A percentile compares a stretch with the other conserved stretches of the same genome.
phyloP scores from a whole-genome alignment of 2,888 invertebrate species.

The Tenthredo scrophulariae region DNA sequence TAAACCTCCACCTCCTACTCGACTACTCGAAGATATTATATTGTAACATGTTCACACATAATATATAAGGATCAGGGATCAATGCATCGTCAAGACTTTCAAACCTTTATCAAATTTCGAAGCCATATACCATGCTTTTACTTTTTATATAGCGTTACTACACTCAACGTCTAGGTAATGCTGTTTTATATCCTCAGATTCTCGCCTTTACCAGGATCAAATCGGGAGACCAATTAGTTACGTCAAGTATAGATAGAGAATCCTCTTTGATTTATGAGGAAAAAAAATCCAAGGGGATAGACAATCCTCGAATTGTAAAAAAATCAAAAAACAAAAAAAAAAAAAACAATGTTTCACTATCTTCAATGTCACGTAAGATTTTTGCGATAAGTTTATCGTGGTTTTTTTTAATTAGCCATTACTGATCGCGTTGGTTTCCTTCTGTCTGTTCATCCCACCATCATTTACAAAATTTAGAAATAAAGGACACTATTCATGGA shows the following conservation, averaged over 20 bases:
- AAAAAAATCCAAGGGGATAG: not conserved
- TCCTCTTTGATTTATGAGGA: not conserved
- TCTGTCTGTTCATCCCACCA: too few species aligned
- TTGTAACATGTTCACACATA: not conserved
- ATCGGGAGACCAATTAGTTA: not conserved
- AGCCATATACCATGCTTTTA: not conserved
- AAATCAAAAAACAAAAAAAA: too few species aligned
- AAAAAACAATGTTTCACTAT: not conserved
- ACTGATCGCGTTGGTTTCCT: too few species aligned
- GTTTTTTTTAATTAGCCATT: too few species aligned
- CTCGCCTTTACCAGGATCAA: not conserved
- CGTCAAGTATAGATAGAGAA: not conserved
- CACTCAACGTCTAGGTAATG: not conserved
- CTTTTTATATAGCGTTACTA: not conserved
- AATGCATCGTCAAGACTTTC: not conserved
- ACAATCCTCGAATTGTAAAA: not conserved
- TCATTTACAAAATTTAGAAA: too few species aligned
- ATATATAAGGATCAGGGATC: slow-evolving; percentile 10
- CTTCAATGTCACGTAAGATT: too few species aligned
- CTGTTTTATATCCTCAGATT: not conserved
- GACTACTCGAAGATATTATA: not conserved
- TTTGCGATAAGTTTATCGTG: too few species aligned
- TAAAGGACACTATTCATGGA: too few species aligned
- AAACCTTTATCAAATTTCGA: slow-evolving; percentile 31
- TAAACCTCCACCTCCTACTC: not conserved